Conservation (phyloP, 2,888 invertebrate species). For the Parnassius mnemosyne region DNA sequence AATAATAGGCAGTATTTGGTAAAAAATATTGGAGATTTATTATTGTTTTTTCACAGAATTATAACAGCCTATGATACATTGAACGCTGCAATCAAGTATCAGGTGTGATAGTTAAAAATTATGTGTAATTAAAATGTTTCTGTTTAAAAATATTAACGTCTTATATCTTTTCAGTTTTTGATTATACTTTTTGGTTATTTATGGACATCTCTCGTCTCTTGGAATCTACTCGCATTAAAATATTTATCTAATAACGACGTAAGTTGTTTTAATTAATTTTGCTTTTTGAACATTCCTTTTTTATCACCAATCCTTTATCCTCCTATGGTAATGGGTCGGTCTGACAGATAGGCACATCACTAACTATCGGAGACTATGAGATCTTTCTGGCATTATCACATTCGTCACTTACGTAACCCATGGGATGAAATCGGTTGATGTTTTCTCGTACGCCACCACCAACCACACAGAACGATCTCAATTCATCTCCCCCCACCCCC, state of each 20-base stretch:
- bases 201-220: not conserved
- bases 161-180: slow-evolving; percentile 6
- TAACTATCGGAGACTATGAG: too few species aligned
- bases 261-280: not conserved
- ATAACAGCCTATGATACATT: slow-evolving; percentile 5
- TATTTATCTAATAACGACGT: not conserved
- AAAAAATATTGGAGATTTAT: slow-evolving; percentile 1
- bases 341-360: too few species aligned
- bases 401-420: too few species aligned
- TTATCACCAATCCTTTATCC: too few species aligned
- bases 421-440: too few species aligned
- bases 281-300: not conserved
- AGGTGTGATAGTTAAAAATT: not conserved
- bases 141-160: not conserved
- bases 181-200: not conserved
- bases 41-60: slow-evolving; percentile 1
- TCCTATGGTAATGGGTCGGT: too few species aligned
- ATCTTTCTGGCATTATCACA: too few species aligned
- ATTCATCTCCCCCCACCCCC: accelerated
- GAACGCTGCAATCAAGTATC: slow-evolving; percentile 16
- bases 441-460: too few species aligned
- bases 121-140: not conserved
- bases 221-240: not conserved
- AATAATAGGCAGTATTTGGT: not conserved
- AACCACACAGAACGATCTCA: too few species aligned